Evolutionary conservation across 2,888 invertebrate genomes (phyloP).

Genomic region (Drosophila kambysellisi): DNA sequence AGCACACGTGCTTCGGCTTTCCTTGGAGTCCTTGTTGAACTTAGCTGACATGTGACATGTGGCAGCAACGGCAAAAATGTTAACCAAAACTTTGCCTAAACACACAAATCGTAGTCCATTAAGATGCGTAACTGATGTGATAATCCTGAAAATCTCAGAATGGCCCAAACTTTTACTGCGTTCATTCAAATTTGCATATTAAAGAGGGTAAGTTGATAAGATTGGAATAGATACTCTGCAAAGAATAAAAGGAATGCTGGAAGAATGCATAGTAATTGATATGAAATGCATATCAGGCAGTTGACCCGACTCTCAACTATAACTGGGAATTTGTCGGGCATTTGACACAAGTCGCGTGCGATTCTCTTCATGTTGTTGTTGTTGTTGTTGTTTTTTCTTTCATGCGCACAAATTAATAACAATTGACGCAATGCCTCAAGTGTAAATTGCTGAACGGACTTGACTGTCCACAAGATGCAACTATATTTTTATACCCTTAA

Average conservation of each 20-base stretch:
- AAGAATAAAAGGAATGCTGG: constrained; percentile 5
- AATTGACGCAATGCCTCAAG: constrained; percentile 67
- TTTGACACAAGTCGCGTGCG: constrained; percentile 61
- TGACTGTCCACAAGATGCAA: constrained; percentile 34
- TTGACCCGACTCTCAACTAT: constrained; percentile 34
- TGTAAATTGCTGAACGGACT: constrained; percentile 41
- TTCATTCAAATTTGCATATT: constrained; percentile 16
- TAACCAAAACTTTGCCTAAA: constrained; percentile 17
- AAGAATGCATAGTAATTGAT: constrained; percentile 24
- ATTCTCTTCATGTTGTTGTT: constrained; percentile 40
- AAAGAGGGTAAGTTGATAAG: constrained; percentile 3
- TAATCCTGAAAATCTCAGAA: constrained; percentile 1
- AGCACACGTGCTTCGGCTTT: constrained; percentile 20
- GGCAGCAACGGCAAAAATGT: constrained; percentile 16
- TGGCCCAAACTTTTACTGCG: neutral
- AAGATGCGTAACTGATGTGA: constrained; percentile 24
- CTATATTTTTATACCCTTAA: no score
- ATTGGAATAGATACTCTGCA: constrained; percentile 7
- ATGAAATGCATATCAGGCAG: constrained; percentile 34
- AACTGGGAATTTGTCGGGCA: constrained; percentile 33
- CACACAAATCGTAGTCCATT: constrained; percentile 24
- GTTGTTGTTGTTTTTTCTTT: constrained; percentile 38
- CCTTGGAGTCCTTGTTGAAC: constrained; percentile 1
- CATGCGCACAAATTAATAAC: constrained; percentile 72
- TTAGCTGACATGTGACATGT: constrained; percentile 29